Base-by-base conservation (phyloP, 2,797 vertebrate genomes). In the Notolepis coatsorum region DNA sequence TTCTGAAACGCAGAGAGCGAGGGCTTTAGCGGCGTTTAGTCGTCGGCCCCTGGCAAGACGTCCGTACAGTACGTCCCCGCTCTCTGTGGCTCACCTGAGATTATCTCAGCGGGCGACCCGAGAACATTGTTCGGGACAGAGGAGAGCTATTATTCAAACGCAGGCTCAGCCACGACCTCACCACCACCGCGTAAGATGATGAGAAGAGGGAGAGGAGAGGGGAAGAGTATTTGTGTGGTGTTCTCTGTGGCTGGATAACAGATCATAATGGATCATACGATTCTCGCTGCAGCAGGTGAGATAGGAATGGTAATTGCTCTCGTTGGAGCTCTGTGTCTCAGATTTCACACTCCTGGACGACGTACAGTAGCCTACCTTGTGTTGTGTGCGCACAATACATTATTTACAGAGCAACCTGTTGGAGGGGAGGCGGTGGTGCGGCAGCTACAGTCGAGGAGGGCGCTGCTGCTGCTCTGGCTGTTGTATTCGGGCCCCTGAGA, bases 391-490 rank as follows among this genome's bases (percentile, higher is more conserved):
- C 15, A 3, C 30, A 12, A 51, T 52, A 35, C 58, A 27, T 38
- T 86, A 71, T 84, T 85, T 79, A 86, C 82, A 65, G 35, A 79
- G 77, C 79, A 78, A 87, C 85, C 85, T 90, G 88, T 89, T 86
- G 85, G 78, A 31, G 35, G 2, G 51, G 3, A 55, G 66, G 69
- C 41, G 59, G 64, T 24, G 61, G 58, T 37, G 49, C 46, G 49
- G 65, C 1, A 10, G 46, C 8, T 20, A 68, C 1, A 18, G n/a
- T n/a, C n/a, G 53, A 52, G 42, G 59, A 43, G 51, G 50, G 48
- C 18, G 62, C 12, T 6, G 48, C 23, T 7, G 42, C n/a, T 10
- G 59, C 28, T 38, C 23, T 1, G 13, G 54, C 24, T 57, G 50
- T 24, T 48, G 23, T 10, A 15, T 24, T 41, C 0, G 30, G 77